A percentile compares a stretch with the other conserved stretches of the same genome.
Evolutionary conservation across 2,888 invertebrate genomes (phyloP).

Genomic region (Eupithecia inturbata): DNA sequence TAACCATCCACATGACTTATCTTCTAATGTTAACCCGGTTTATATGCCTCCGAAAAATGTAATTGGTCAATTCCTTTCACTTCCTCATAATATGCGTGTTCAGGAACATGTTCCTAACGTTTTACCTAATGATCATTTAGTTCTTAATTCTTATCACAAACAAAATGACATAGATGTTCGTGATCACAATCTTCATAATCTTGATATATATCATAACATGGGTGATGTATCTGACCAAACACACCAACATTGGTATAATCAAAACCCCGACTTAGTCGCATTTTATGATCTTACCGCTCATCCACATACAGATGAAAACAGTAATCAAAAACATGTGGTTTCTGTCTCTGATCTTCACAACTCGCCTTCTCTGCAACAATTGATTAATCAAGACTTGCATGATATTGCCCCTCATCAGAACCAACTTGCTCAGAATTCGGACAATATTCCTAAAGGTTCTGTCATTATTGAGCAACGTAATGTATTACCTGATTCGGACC

Average conservation of each 20-base stretch:
- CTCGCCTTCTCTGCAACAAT: neutral
- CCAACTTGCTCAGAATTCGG: neutral
- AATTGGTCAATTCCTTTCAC: neutral
- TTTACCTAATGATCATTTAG: neutral
- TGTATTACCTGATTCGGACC: neutral
- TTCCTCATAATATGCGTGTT: neutral
- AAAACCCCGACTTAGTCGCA: neutral
- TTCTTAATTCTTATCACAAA: neutral
- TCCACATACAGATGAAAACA: neutral
- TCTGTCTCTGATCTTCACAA: neutral
- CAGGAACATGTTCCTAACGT: neutral
- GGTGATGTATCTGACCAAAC: neutral
- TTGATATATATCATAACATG: neutral
- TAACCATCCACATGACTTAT: slow-evolving; percentile 3
- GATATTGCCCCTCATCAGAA: neutral
- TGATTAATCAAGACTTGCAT: neutral
- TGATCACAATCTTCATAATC: neutral
- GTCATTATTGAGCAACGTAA: neutral
- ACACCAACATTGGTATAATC: neutral
- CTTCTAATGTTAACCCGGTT: neutral
- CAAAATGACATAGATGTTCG: neutral
- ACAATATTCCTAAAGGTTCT: neutral
- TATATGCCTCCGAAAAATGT: neutral
- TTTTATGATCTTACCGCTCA: neutral
- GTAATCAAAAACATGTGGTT: neutral